These are phyloP conservation scores for Helicoverpa assulta DNA, from an alignment of 2,888 invertebrate genomes.

Conservation along the genomic window DNA sequence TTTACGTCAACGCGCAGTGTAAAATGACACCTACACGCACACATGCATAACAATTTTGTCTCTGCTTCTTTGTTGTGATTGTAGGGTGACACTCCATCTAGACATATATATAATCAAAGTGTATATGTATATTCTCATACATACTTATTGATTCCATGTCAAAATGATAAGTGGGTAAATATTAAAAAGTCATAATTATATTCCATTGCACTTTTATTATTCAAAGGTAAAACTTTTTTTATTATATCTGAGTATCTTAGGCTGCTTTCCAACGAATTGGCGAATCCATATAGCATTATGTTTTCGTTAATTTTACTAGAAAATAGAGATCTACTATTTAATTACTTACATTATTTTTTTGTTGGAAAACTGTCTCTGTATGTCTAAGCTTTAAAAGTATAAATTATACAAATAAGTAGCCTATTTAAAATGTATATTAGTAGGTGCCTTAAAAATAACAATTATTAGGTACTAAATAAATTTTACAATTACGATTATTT, in stretches of 20 bases:
- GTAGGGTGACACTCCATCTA: too few species aligned
- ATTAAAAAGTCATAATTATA: slow-evolving; percentile 35
- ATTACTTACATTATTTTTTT: slow-evolving; percentile 29
- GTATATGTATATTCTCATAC: too few species aligned
- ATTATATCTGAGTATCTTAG: slow-evolving; percentile 68
- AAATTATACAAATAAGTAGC: slow-evolving; percentile 54
- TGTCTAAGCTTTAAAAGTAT: slow-evolving; percentile 39
- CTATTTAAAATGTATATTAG: slow-evolving; percentile 55
- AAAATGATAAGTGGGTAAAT: background rate
- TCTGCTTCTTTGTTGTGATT: too few species aligned
- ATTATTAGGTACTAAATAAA: slow-evolving; percentile 26
- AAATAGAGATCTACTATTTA: slow-evolving; percentile 44
- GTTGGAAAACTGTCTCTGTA: slow-evolving; percentile 57
- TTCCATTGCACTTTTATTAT: slow-evolving; percentile 64
- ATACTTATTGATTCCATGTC: too few species aligned
- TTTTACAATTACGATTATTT: slow-evolving; percentile 34
- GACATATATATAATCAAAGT: too few species aligned
- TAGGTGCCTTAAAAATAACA: slow-evolving; percentile 40
- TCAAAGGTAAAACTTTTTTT: slow-evolving; percentile 53
- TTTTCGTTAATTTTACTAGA: slow-evolving; percentile 31
- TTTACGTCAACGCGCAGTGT: too few species aligned
- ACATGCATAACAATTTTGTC: too few species aligned
- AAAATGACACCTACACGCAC: too few species aligned
- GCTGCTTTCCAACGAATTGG: slow-evolving; percentile 57
- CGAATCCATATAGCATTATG: slow-evolving; percentile 16